phyloP scores from a whole-genome alignment of 2,797 vertebrate genomes.

The Phataginus tetradactyla region DNA sequence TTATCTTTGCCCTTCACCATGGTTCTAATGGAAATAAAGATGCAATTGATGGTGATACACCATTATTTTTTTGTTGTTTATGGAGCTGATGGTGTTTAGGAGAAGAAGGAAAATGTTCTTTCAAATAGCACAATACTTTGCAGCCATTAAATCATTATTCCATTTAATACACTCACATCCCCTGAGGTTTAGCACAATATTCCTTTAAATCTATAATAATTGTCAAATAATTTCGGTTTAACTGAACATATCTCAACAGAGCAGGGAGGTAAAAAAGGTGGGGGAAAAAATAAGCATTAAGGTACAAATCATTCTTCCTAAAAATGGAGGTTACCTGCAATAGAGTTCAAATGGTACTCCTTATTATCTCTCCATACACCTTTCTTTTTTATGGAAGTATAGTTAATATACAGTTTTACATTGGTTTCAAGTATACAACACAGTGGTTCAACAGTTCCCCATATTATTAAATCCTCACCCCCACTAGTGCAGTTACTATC shows the following conservation, averaged over 20 bases:
- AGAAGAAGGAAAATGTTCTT: neutral
- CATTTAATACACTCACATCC: neutral
- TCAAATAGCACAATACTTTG: neutral
- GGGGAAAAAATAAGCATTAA: neutral
- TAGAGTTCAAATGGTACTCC: neutral
- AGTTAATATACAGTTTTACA: too few species aligned
- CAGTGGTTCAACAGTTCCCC: too few species aligned
- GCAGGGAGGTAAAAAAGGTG: neutral
- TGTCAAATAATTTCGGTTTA: conserved; percentile 41
- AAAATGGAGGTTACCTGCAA: neutral
- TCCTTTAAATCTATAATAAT: conserved; percentile 5
- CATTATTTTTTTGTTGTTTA: neutral
- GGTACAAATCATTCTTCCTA: neutral
- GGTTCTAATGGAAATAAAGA: neutral
- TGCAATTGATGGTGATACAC: neutral
- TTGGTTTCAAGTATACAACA: too few species aligned
- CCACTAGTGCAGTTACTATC: too few species aligned
- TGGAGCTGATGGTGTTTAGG: neutral
- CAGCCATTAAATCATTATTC: neutral
- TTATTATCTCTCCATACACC: neutral
- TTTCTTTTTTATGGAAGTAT: neutral
- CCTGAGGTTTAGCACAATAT: neutral
- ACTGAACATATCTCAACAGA: neutral
- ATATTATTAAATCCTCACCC: too few species aligned
- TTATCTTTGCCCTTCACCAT: neutral